These are phyloP conservation scores for Anoura caudifer DNA, from an alignment of 2,113 vertebrate genomes.

Conservation along the genomic window DNA sequence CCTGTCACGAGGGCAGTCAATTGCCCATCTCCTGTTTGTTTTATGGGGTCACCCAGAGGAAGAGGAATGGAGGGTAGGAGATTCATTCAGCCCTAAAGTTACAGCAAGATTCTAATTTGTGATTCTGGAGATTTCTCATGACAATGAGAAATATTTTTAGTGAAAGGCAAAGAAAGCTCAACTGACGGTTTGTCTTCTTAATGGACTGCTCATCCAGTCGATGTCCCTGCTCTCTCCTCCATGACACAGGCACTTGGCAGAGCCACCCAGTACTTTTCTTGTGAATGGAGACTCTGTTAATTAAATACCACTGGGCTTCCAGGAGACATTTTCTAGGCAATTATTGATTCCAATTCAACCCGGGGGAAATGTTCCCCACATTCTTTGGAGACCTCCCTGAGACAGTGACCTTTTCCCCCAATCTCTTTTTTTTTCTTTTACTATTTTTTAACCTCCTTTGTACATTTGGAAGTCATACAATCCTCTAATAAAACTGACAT, in stretches of 20 bases:
- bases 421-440: conserved; percentile 14
- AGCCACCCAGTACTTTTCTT: not conserved
- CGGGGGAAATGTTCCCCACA: conserved; percentile 57
- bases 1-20: not conserved
- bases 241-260: not conserved
- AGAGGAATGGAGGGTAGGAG: not conserved
- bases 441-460: conserved; percentile 48
- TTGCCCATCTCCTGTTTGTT: conserved; percentile 37
- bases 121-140: not conserved
- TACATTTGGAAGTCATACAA: conserved; percentile 39
- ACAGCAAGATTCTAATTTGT: not conserved
- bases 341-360: conserved; percentile 70
- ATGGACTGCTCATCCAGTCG: too few species aligned
- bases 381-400: conserved; percentile 53
- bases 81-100: not conserved
- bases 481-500: conserved; percentile 50
- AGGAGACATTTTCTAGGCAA: conserved; percentile 58
- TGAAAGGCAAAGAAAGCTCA: not conserved
- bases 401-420: not conserved
- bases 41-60: not conserved
- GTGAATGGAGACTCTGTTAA: conserved; percentile 54
- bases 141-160: not conserved
- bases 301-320: conserved; percentile 51
- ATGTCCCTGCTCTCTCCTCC: not conserved
- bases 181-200: not conserved